Conservation (phyloP, 2,888 invertebrate genomes). For the Adelphocoris suturalis region DNA sequence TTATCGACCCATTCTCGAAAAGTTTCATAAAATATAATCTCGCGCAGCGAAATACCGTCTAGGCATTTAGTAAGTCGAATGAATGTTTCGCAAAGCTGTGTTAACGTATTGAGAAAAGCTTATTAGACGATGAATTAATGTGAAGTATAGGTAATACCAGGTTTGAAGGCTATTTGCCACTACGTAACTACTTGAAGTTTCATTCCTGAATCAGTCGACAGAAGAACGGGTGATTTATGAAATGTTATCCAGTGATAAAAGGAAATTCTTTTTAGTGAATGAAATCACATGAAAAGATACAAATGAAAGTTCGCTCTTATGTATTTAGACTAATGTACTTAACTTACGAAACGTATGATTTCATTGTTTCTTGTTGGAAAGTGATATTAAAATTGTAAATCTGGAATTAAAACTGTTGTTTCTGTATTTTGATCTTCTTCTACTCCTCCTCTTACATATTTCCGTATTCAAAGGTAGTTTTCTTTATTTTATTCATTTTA, state of each 20-base stretch:
- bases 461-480: no score
- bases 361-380: constrained; percentile 22
- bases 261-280: not conserved
- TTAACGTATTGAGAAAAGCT: not conserved
- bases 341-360: not conserved
- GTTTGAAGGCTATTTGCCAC: not conserved
- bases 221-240: not conserved
- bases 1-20: no score
- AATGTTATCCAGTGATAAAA: not conserved
- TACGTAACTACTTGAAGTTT: not conserved
- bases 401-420: constrained; percentile 53
- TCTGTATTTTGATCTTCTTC: not conserved
- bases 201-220: not conserved
- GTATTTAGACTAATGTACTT: constrained; percentile 24
- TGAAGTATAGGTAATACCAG: not conserved
- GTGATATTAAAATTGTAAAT: constrained; percentile 49
- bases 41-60: no score
- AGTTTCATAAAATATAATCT: no score
- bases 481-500: no score
- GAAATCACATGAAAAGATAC: not conserved
- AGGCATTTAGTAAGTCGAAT: not conserved
- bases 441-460: not conserved
- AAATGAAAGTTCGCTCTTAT: not conserved
- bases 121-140: not conserved
- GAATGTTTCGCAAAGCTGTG: not conserved